Conservation (phyloP, 2,888 invertebrate species). For the Ypsolopha scabrella region DNA sequence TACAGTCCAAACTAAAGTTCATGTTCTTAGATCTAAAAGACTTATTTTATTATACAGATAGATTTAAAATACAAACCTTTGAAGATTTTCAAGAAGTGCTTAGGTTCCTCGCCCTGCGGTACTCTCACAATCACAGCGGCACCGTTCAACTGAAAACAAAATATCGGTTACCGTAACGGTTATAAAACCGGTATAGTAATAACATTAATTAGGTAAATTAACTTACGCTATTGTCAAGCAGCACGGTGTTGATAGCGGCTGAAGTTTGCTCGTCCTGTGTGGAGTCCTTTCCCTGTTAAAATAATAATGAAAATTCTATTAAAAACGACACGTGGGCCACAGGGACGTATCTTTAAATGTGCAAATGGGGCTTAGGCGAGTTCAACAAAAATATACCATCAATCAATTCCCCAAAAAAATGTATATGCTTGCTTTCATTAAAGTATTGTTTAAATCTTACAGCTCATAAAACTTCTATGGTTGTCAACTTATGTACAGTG, state of each 20-base stretch:
- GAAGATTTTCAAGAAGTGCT: slow-evolving; percentile 75
- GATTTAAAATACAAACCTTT: slow-evolving; percentile 43
- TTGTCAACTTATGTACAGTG: no score
- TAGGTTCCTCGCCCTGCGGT: slow-evolving; percentile 72
- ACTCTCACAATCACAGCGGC: slow-evolving; percentile 69
- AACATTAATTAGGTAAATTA: not conserved
- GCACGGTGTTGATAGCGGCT: slow-evolving; percentile 57
- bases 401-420: not conserved
- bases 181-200: not conserved
- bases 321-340: not conserved
- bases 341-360: not conserved
- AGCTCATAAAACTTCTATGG: not conserved
- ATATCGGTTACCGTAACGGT: not conserved
- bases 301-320: not conserved
- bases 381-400: no score
- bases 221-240: slow-evolving; percentile 45
- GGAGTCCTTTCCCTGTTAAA: slow-evolving; percentile 49
- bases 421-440: not conserved
- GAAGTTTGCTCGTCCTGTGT: slow-evolving; percentile 65
- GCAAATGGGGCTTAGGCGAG: not conserved
- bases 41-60: no score
- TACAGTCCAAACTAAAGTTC: no score
- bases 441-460: not conserved
- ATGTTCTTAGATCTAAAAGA: not conserved
- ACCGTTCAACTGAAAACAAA: slow-evolving; percentile 30